These are phyloP conservation scores for Nomada flava DNA, from an alignment of 2,888 invertebrate genomes.

Conservation along the genomic window DNA sequence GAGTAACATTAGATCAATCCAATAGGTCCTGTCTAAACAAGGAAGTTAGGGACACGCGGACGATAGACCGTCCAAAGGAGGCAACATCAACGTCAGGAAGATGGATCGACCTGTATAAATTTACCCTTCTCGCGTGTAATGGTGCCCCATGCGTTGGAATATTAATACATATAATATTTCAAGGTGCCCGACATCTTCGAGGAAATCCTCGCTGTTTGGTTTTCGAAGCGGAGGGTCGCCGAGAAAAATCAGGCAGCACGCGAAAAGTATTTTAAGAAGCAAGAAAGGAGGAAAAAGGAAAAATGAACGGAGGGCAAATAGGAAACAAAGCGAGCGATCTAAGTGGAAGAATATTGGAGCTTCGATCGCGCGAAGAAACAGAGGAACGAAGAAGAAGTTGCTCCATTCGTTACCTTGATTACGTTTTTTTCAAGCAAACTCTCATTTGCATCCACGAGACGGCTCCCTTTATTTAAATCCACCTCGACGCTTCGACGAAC, in stretches of 20 bases:
- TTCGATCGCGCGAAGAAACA: slow-evolving; percentile 47
- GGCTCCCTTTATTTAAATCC: slow-evolving; percentile 53
- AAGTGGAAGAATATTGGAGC: slow-evolving; percentile 45
- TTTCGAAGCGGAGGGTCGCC: not conserved
- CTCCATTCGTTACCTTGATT: slow-evolving; percentile 51
- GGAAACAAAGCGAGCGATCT: not conserved
- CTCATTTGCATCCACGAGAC: slow-evolving; percentile 57
- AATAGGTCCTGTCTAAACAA: not conserved
- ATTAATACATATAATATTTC: not conserved
- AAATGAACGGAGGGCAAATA: not conserved
- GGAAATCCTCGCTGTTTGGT: not conserved
- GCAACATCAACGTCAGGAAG: not conserved
- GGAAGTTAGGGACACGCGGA: not conserved
- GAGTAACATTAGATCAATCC: not conserved
- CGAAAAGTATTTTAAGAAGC: not conserved
- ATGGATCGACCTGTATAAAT: slow-evolving; percentile 20
- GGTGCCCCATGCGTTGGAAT: not conserved
- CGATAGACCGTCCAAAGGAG: not conserved
- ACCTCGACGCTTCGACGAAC: slow-evolving; percentile 29
- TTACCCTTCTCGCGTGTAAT: slow-evolving; percentile 17
- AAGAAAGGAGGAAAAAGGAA: too few species aligned
- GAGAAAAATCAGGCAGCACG: not conserved
- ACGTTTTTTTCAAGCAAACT: slow-evolving; percentile 51
- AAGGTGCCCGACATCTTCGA: too few species aligned
- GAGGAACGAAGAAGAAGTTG: slow-evolving; percentile 12